A percentile compares a stretch with the other conserved stretches of the same genome.
Evolutionary conservation across 2,797 vertebrate genomes (phyloP).

Genomic region (Sus cebifrons): DNA sequence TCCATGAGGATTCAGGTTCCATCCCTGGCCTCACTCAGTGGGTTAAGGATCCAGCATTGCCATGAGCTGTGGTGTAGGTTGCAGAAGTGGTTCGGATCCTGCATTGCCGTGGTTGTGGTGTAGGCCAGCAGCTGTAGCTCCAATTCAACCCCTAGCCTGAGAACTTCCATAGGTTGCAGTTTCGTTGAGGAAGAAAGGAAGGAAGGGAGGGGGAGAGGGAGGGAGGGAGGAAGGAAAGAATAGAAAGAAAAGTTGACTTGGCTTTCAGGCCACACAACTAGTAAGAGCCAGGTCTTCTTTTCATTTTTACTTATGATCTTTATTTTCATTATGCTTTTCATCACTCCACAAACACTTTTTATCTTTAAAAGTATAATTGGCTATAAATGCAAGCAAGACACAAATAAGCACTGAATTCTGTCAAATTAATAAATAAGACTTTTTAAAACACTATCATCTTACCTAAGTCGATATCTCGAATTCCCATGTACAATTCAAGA

Average conservation of each 20-base stretch:
- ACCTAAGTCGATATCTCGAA: constrained; percentile 97
- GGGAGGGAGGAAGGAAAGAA: too few species aligned
- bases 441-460: constrained; percentile 85
- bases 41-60: too few species aligned
- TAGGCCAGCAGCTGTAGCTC: too few species aligned
- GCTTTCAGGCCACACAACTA: background rate
- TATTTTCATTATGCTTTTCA: constrained; percentile 42
- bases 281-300: background rate
- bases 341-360: constrained; percentile 6
- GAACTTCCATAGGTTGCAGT: too few species aligned
- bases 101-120: too few species aligned
- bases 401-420: constrained; percentile 11
- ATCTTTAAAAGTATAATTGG: background rate
- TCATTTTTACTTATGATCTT: constrained; percentile 8
- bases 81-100: too few species aligned
- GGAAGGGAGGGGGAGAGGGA: too few species aligned
- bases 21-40: too few species aligned
- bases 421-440: constrained; percentile 13
- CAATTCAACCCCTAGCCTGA: too few species aligned
- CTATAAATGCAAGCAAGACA: background rate
- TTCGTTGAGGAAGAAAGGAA: too few species aligned
- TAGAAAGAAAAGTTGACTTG: background rate
- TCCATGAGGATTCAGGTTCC: too few species aligned
- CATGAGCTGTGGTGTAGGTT: too few species aligned
- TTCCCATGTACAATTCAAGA: constrained; percentile 98